Base-by-base conservation (phyloP, 1,140 invertebrate species). In the Tetramorium simillimum region DNA sequence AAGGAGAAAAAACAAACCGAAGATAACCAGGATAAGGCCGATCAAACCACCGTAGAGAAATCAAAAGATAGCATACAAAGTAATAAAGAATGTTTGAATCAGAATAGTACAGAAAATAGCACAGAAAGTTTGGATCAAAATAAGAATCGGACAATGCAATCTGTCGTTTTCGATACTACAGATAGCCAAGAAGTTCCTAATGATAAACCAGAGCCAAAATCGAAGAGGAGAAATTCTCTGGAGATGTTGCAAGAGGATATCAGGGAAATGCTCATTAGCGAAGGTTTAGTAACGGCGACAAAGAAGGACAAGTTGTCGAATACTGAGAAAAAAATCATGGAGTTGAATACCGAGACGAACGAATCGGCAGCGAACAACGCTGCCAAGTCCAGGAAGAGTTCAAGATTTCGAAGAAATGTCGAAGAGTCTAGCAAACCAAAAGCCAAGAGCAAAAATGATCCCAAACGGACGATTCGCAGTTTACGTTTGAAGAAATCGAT, bases 191-290 rank as follows among this genome's bases (percentile, higher is more conserved):
- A 88, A 65, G 63, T 58, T 33, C 46, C 24, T 1, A 28, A 0
- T 16, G 80, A 84, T 37, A 84, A 84, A 49, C 81, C 88, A 58
- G 91, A 87, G 46, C 40, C 73, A 6, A 94, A 92, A 67, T 90
- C 85, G 1, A 93, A 92, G 65, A 90, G 94, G 69, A 92, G 93
- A 84, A 95, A 94, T 84, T 97, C 97, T 88, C 90, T 97, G 56
- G 95, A 96, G 87, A 95, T 95, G 90, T 93, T 97, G 10, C 97
- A 97, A 62, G 96, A 97, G 86, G 97, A 97, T 90, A 96, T 97
- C 56, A 95, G 96, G 85, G 96, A 97, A 86, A 97, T 97, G 96
- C 97, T 97, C 90, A 96, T 97, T 58, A 95, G 95, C 82, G 95
- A 97, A 87, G 96, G 96, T 37, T n/a, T n/a, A n/a, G 91, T 97